phyloP scores from a whole-genome alignment of 2,797 vertebrate genomes.

The Acropternis orthonyx region DNA sequence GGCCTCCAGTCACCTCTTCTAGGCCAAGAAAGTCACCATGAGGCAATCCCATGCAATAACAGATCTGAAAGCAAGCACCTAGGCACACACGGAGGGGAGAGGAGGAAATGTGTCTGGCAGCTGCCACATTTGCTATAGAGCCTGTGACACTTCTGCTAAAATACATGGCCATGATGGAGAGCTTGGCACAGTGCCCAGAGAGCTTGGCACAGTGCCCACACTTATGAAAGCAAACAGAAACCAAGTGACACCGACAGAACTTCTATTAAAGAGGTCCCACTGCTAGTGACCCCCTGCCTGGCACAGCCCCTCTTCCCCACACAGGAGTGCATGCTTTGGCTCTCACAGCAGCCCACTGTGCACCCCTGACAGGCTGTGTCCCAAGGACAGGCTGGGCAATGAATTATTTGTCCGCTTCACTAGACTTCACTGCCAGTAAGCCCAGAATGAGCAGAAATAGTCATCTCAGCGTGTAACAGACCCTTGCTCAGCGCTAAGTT shows the following conservation, averaged over 20 bases:
- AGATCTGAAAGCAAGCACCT: conserved; percentile 29
- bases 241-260: neutral
- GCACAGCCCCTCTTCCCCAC: neutral
- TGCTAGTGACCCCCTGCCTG: neutral
- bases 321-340: accelerated
- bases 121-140: neutral
- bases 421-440: neutral
- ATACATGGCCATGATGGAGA: neutral
- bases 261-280: neutral
- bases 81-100: neutral
- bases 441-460: neutral
- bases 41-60: conserved; percentile 47
- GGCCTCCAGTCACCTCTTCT: conserved; percentile 17
- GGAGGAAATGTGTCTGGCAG: neutral
- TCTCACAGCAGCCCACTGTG: neutral
- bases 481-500: neutral
- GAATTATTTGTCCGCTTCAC: neutral
- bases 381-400: neutral
- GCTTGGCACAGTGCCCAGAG: neutral
- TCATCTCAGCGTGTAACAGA: neutral
- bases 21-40: neutral
- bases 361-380: neutral
- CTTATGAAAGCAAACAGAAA: neutral
- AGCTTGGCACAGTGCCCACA: neutral
- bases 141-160: neutral